Evolutionary conservation across 1,140 invertebrate species (phyloP).

Genomic region (Macrobrachium rosenbergii): DNA sequence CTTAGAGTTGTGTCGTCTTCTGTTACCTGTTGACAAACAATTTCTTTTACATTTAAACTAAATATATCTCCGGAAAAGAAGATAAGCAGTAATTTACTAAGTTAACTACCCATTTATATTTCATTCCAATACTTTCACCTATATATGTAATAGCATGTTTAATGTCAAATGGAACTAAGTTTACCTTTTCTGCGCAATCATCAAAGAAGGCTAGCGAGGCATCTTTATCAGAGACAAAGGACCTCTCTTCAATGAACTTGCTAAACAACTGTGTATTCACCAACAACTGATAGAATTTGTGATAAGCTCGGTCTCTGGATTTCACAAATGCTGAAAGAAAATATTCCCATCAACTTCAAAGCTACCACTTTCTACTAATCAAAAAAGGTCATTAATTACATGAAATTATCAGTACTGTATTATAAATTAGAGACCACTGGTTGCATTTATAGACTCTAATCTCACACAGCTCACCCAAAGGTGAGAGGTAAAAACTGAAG

Average conservation of each 20-base stretch:
- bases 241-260: slow-evolving; percentile 96
- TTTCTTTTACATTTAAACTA: not conserved
- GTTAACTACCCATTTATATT: not conserved
- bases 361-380: too few species aligned
- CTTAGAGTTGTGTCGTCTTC: slow-evolving; percentile 55
- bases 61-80: not conserved
- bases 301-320: slow-evolving; percentile 84
- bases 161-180: too few species aligned
- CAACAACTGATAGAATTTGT: slow-evolving; percentile 90
- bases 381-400: too few species aligned
- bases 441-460: too few species aligned
- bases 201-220: slow-evolving; percentile 95
- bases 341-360: too few species aligned
- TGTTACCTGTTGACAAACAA: slow-evolving; percentile 30
- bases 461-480: too few species aligned
- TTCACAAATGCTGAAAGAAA: slow-evolving; percentile 74
- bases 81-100: not conserved
- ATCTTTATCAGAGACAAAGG: slow-evolving; percentile 97
- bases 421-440: too few species aligned
- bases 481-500: too few species aligned
- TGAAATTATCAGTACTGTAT: too few species aligned
- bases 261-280: slow-evolving; percentile 97
- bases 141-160: too few species aligned
- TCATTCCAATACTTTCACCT: not conserved
- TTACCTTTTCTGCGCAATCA: slow-evolving; percentile 89